These are phyloP conservation scores for Stegana nigrithorax DNA, from an alignment of 2,888 invertebrate species.

Conservation along the genomic window DNA sequence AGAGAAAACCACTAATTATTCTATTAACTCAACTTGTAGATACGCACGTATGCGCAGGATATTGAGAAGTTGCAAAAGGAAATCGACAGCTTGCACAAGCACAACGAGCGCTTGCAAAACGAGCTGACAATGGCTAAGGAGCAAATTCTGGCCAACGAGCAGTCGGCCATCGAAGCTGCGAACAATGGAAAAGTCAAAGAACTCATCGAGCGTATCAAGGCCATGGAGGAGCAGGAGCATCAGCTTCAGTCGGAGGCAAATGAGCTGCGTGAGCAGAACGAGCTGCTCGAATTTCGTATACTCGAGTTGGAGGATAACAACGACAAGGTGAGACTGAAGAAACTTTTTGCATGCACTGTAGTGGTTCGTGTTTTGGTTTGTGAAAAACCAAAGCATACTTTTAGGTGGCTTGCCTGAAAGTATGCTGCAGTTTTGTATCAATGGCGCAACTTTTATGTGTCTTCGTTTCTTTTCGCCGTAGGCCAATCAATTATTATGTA, in stretches of 20 bases:
- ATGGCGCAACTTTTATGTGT: no score
- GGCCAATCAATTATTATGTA: no score
- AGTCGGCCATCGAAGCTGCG: constrained; percentile 67
- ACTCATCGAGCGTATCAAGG: constrained; percentile 67
- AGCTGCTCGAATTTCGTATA: constrained; percentile 82
- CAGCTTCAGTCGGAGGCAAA: constrained; percentile 76
- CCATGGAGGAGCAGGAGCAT: constrained; percentile 71
- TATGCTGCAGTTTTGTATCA: neutral
- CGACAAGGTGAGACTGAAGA: constrained; percentile 67
- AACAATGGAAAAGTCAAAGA: constrained; percentile 60
- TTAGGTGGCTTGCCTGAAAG: neutral
- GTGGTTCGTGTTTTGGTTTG: neutral
- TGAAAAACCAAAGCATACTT: neutral
- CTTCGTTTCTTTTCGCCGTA: no score
- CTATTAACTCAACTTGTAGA: constrained; percentile 30
- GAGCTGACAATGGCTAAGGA: constrained; percentile 70
- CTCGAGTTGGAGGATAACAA: constrained; percentile 79
- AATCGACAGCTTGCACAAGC: constrained; percentile 66
- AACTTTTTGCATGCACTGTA: no score
- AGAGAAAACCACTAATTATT: no score
- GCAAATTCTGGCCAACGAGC: constrained; percentile 70
- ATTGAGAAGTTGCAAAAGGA: constrained; percentile 67
- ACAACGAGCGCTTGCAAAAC: constrained; percentile 68
- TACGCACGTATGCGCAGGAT: constrained; percentile 61
- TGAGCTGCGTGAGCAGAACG: constrained; percentile 83